phyloP scores from a whole-genome alignment of 1,140 invertebrate species.

The Teleopsis dalmanni region DNA sequence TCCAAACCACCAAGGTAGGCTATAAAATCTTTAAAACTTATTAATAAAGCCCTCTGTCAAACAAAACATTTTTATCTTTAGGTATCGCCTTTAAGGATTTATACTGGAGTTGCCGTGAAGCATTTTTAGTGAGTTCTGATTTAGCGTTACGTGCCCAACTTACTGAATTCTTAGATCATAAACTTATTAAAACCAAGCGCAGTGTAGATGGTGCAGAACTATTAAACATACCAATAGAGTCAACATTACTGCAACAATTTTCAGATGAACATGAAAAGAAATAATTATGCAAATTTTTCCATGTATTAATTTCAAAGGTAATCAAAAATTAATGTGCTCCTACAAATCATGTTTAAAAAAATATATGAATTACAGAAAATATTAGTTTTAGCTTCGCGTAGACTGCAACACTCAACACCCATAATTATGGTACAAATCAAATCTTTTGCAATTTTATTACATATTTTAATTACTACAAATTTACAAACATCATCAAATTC shows the following conservation, averaged over 20 bases:
- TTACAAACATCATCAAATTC: too few relatives aligned
- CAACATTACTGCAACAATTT: constrained; percentile 68
- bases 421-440: too few relatives aligned
- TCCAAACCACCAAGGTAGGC: constrained; percentile 63
- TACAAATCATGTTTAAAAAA: too few relatives aligned
- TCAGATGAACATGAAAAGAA: constrained; percentile 48
- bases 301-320: too few relatives aligned
- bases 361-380: constrained; percentile 2
- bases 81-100: constrained; percentile 82
- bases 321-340: too few relatives aligned
- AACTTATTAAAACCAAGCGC: constrained; percentile 73
- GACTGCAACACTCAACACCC: too few relatives aligned
- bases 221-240: constrained; percentile 71
- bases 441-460: too few relatives aligned
- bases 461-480: too few relatives aligned
- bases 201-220: constrained; percentile 73
- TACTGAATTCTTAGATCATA: constrained; percentile 90
- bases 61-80: constrained; percentile 33
- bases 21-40: constrained; percentile 6
- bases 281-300: too few relatives aligned
- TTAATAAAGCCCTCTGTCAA: constrained; percentile 4
- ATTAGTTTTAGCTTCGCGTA: too few relatives aligned
- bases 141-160: constrained; percentile 78
- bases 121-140: constrained; percentile 85
- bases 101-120: constrained; percentile 73